These are phyloP conservation scores for Ochropleura leucogaster DNA, from an alignment of 2,888 invertebrate genomes.

Conservation along the genomic window DNA sequence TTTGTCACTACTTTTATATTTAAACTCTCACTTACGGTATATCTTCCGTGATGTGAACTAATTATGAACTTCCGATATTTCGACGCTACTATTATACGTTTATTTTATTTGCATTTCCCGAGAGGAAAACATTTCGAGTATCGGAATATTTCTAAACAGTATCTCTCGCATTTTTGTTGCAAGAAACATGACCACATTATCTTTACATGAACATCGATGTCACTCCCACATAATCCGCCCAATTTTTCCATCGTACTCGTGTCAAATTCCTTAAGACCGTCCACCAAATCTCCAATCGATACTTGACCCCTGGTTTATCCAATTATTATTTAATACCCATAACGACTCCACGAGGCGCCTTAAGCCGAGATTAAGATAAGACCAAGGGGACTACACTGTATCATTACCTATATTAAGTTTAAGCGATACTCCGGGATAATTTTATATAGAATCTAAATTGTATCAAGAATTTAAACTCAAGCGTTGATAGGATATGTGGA, in stretches of 20 bases:
- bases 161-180: not conserved
- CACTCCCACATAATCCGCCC: slow-evolving; percentile 25
- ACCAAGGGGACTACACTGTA: slow-evolving; percentile 80
- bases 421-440: slow-evolving; percentile 79
- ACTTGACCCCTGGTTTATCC: slow-evolving; percentile 86
- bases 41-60: too few species aligned
- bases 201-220: slow-evolving; percentile 14
- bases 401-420: slow-evolving; percentile 84
- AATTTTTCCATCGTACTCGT: slow-evolving; percentile 31
- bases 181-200: not conserved
- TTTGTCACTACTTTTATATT: not conserved
- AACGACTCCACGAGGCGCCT: slow-evolving; percentile 81
- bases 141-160: not conserved
- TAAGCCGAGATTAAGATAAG: slow-evolving; percentile 88
- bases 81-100: too few species aligned
- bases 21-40: too few species aligned
- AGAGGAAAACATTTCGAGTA: not conserved
- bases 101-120: not conserved
- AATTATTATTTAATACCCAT: slow-evolving; percentile 88
- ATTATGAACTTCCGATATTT: too few species aligned
- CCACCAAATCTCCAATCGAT: slow-evolving; percentile 77
- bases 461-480: slow-evolving; percentile 78
- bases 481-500: slow-evolving; percentile 75
- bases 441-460: slow-evolving; percentile 84
- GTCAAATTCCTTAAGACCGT: slow-evolving; percentile 55